These are phyloP conservation scores for Noctua janthe DNA, from an alignment of 2,888 invertebrate genomes.

Conservation along the genomic window DNA sequence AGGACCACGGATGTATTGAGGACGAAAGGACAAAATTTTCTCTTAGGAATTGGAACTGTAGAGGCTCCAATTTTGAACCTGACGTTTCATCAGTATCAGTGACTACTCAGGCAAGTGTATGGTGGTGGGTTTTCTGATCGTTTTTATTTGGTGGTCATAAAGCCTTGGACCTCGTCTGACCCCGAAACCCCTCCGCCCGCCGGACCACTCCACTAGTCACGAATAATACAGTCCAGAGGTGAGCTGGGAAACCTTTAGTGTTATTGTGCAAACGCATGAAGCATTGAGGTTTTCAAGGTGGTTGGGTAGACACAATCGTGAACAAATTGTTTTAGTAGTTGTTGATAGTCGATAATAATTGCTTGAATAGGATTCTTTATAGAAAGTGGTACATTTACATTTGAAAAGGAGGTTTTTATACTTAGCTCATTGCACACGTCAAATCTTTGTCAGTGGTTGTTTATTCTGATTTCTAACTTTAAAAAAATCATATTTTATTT, in stretches of 20 bases:
- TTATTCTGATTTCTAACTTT: neutral
- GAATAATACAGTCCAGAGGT: slow-evolving; percentile 64
- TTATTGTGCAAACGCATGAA: slow-evolving; percentile 55
- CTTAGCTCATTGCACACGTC: neutral
- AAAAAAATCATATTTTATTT: neutral
- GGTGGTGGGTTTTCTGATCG: slow-evolving; percentile 39
- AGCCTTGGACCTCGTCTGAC: slow-evolving; percentile 68
- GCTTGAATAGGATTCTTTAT: neutral
- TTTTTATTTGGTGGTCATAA: slow-evolving; percentile 14
- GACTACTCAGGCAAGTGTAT: neutral
- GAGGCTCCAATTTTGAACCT: neutral
- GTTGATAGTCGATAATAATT: neutral
- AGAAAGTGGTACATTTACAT: neutral
- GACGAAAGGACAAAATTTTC: neutral
- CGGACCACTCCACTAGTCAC: slow-evolving; percentile 68
- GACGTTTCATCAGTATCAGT: neutral
- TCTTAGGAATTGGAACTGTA: neutral
- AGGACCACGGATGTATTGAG: neutral
- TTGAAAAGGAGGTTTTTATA: neutral
- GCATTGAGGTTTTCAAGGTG: slow-evolving; percentile 53
- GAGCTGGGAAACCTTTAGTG: slow-evolving; percentile 58
- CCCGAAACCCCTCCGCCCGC: slow-evolving; percentile 70
- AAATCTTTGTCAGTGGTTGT: neutral
- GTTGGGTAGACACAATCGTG: slow-evolving; percentile 24
- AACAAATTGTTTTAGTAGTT: slow-evolving; percentile 31